Evolutionary conservation across 2,888 invertebrate species (phyloP), one percentile per base, ranked within the genome.

Genomic region (Hyposoter dolosus): DNA sequence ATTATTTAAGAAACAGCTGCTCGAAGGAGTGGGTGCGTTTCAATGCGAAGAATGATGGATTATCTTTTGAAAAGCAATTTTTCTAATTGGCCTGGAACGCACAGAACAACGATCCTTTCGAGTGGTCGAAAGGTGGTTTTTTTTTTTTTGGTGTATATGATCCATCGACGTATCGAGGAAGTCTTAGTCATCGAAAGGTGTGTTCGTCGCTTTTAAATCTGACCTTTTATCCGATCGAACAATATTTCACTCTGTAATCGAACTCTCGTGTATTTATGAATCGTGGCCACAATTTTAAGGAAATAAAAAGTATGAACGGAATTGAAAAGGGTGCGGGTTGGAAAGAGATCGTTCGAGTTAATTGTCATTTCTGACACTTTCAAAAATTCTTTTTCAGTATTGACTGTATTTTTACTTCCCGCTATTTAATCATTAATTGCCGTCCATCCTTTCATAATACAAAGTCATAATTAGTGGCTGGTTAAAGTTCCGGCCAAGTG

Each of bases 131-230:
- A 77, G 80, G 77, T 86, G 66, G 17, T 53, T 69, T 66, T 65
- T 79, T 47, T 50, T 53, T 75, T 28, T 50, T 77, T 47, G 28
- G 60, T 19, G 45, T 45, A n/a, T 35, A 66, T 28, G 17, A 50
- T 28, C 9, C 40, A 80, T 53, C 63, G 75, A 71, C 32, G 15
- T 12, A 47, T 40, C 32, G 15, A 66, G 56, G 40, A 47, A 81
- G 80, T 85, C 91, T 93, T 92, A 93, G 93, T 93, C 93, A 93
- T 93, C 91, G 88, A 90, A 93, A 93, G 92, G 92, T 92, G 92
- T 90, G 53, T 17, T 23, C 50, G 35, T 74, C 60, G 23, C n/a
- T 47, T 43, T 63, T 71, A 60, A 69, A 68, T 77, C 69, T 50
- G 60, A 66, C 50, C 47, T 75, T 60, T 19, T 32, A 77, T 68